Evolutionary conservation across 2,113 vertebrate genomes (phyloP), one percentile per base, ranked within the genome.

Genomic region (Calyptommatus sinebrachiatus): DNA sequence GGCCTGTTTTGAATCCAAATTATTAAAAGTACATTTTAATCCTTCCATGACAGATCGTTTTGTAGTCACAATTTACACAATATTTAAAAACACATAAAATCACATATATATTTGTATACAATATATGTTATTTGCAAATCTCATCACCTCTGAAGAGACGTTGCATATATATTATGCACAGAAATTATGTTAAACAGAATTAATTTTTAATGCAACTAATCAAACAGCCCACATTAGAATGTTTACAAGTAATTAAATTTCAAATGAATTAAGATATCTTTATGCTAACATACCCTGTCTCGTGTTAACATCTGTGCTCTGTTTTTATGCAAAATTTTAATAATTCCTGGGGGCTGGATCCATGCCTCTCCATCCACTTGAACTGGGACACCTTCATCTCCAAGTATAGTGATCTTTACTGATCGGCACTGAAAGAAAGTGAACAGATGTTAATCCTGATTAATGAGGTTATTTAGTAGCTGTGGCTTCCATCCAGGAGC

Each of bases 321-420:
- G 93, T 99, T 99, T 92, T 99, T 99, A 92, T 99, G 98, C 79
- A 99, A 94, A 78, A 99, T 99, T 94, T 99, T 99, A 91, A 99
- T 99, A 86, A 99, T 96, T 29, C 98, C 97, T 0, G 98, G 98
- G 35, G 98, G 98, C 83, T 99, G 98, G 83, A 99, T 97, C 98
- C 98, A 99, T 2, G 98, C 98, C 88, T 99, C 98, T 1, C 98
- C 98, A 71, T 99, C 98, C 2, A 99, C 98, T 92, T 99, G 98
- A 67, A 99, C 96, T 11, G 98, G 98, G 67, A 99, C 96, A 1
- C 98, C 97, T 91, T 99, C 98, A 35, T 99, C 98, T 26, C 98
- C 98, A 90, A 99, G 94, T 89, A 99, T 99, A 63, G 98, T 99
- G 90, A 99, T 99, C 92, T 99, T 99, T 81, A 99, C 98, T 0